These are phyloP conservation scores for Drosophila meridiana DNA, from an alignment of 2,888 invertebrate genomes.

Conservation along the genomic window DNA sequence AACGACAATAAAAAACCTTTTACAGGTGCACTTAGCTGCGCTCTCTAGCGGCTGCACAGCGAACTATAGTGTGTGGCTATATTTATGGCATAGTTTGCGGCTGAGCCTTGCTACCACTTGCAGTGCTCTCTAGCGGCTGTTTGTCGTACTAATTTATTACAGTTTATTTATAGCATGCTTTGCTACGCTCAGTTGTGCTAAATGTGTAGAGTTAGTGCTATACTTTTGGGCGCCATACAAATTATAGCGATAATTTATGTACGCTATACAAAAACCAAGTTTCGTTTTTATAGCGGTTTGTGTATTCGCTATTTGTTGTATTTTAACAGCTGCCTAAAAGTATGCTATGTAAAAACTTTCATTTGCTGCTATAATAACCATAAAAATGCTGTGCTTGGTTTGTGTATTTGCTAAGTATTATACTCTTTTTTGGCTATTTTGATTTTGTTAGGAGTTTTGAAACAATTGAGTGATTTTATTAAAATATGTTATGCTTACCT, in stretches of 20 bases:
- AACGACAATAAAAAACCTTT: slow-evolving; percentile 19
- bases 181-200: not conserved
- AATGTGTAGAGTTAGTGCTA: slow-evolving; percentile 36
- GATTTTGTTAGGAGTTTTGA: not conserved
- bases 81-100: slow-evolving; percentile 26
- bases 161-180: slow-evolving; percentile 26
- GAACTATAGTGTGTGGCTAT: not conserved
- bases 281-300: not conserved
- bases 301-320: not conserved
- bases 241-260: not conserved
- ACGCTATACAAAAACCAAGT: slow-evolving; percentile 27
- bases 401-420: not conserved
- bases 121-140: slow-evolving; percentile 13
- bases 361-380: too few relatives aligned
- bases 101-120: not conserved
- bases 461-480: not conserved
- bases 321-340: not conserved
- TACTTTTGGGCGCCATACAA: slow-evolving; percentile 5
- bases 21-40: slow-evolving; percentile 17
- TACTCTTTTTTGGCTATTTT: not conserved
- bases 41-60: not conserved
- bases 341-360: not conserved
- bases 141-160: not conserved
- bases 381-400: not conserved
- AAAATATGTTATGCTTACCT: not conserved